Conservation (phyloP, 2,888 invertebrate species). For the Elmis aenea region DNA sequence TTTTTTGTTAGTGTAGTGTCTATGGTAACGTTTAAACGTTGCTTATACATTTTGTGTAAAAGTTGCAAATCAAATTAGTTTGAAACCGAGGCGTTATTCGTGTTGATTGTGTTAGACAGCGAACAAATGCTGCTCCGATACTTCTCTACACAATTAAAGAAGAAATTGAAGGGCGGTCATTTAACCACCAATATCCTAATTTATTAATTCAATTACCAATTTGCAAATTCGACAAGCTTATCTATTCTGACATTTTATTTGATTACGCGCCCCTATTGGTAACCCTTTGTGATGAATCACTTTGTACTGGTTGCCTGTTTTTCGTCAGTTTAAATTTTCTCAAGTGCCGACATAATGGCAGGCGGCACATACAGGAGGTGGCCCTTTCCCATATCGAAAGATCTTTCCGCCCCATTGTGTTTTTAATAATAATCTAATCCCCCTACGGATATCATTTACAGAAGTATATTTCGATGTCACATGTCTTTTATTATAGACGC, state of each 20-base stretch:
- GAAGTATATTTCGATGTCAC: constrained; percentile 44
- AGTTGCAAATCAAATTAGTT: too few species aligned
- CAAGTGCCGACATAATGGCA: constrained; percentile 6
- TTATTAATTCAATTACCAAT: constrained; percentile 12
- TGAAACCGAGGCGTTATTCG: too few species aligned
- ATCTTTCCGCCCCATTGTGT: constrained; percentile 34
- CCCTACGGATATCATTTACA: constrained; percentile 39
- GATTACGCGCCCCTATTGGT: constrained; percentile 14
- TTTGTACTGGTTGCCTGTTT: constrained; percentile 20
- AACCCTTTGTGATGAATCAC: constrained; percentile 27
- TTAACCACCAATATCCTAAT: too few species aligned
- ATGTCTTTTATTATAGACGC: constrained; percentile 39
- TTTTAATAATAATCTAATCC: constrained; percentile 37
- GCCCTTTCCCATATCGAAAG: constrained; percentile 26
- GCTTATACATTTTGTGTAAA: too few species aligned
- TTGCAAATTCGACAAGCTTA: constrained; percentile 15
- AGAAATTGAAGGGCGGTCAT: too few species aligned
- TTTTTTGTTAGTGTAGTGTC: too few species aligned
- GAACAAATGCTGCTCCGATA: too few species aligned
- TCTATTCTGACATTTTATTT: constrained; percentile 14
- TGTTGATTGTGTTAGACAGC: too few species aligned
- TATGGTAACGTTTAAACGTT: too few species aligned
- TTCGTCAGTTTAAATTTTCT: constrained; percentile 25
- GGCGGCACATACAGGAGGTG: constrained; percentile 3
- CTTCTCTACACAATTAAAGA: too few species aligned